Conservation (phyloP, 2,113 vertebrate genomes). For the Xerus inauris region DNA sequence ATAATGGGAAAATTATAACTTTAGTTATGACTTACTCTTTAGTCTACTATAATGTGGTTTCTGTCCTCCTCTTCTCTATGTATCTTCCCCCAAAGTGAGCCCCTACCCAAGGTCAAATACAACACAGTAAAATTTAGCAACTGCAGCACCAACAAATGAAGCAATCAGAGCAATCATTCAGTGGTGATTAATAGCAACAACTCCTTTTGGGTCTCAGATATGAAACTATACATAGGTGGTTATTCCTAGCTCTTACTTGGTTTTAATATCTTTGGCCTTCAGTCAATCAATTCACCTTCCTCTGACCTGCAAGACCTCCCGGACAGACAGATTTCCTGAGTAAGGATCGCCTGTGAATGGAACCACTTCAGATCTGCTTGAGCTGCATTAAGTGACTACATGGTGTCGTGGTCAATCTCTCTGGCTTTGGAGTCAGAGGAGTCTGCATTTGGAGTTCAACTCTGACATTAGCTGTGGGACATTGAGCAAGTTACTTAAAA, state of each 20-base stretch:
- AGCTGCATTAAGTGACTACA: neutral
- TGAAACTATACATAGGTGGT: neutral
- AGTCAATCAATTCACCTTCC: slow-evolving; percentile 33
- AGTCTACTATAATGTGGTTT: neutral
- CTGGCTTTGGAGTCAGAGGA: neutral
- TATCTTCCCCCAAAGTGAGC: neutral
- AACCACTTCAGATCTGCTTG: neutral
- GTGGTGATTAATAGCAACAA: neutral
- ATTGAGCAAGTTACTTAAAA: neutral
- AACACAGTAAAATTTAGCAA: neutral
- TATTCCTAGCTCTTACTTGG: slow-evolving; percentile 30
- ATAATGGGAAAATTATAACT: neutral
- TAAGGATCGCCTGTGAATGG: neutral
- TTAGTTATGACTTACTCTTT: neutral
- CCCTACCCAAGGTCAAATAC: slow-evolving; percentile 22
- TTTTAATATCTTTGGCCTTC: slow-evolving; percentile 18
- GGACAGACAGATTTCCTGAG: neutral
- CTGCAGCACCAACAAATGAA: neutral
- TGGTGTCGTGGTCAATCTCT: neutral
- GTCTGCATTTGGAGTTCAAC: neutral
- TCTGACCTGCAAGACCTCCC: neutral
- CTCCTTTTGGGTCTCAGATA: neutral
- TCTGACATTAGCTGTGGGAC: neutral
- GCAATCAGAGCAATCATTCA: slow-evolving; percentile 30
- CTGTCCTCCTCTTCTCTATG: neutral